These are phyloP conservation scores for Chiroxiphia lanceolata DNA, from an alignment of 2,797 vertebrate genomes.

Conservation along the genomic window DNA sequence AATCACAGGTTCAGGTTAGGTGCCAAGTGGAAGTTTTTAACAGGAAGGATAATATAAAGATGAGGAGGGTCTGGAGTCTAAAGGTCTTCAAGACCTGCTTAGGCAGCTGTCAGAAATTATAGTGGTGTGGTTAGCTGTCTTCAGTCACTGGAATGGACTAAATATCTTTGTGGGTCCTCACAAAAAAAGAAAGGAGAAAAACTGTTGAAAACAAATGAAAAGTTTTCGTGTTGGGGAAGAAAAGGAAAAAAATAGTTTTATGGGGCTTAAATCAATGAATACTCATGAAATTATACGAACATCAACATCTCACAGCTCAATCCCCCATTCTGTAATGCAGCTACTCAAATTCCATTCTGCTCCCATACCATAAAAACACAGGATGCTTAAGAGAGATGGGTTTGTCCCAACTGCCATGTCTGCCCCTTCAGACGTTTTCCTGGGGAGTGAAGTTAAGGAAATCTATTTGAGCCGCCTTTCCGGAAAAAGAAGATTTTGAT, in stretches of 20 bases:
- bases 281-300: neutral
- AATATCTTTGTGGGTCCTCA: neutral
- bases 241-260: neutral
- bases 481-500: conserved; percentile 15
- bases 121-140: neutral
- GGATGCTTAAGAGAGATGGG: neutral
- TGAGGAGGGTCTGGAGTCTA: neutral
- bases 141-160: neutral
- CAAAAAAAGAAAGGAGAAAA: neutral
- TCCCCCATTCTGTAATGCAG: neutral
- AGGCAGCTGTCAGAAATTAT: neutral
- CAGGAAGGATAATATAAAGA: neutral
- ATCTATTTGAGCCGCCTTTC: conserved; percentile 19
- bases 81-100: neutral
- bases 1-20: neutral
- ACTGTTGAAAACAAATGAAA: neutral
- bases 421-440: neutral
- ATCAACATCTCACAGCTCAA: neutral
- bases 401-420: neutral
- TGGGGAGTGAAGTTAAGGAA: neutral
- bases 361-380: neutral
- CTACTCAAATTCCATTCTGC: neutral
- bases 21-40: neutral
- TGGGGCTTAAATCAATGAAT: neutral
- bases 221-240: neutral